Evolutionary conservation across 2,113 vertebrate species (phyloP).

Genomic region (Glaucomys volans): DNA sequence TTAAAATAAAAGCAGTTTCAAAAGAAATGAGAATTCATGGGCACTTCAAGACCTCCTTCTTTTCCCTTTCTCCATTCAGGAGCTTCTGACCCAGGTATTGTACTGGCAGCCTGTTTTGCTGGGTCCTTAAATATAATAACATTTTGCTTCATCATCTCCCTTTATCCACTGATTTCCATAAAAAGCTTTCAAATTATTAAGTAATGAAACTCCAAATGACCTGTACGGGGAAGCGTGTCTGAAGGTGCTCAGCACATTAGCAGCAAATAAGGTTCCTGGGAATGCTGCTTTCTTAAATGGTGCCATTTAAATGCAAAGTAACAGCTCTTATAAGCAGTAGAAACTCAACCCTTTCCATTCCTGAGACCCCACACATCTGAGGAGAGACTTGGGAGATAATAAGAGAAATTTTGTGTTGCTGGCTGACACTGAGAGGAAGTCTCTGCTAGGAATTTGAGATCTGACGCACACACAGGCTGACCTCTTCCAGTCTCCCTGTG

Average conservation of each 20-base stretch:
- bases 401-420: background rate
- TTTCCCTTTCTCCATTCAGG: background rate
- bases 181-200: conserved; percentile 80
- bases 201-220: conserved; percentile 69
- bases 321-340: conserved; percentile 6
- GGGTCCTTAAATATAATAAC: conserved; percentile 69
- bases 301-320: conserved; percentile 79
- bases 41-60: background rate
- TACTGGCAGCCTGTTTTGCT: conserved; percentile 1
- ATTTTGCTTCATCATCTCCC: conserved; percentile 57
- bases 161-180: conserved; percentile 73
- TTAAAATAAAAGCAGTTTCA: conserved; percentile 61
- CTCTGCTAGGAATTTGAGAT: background rate
- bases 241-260: conserved; percentile 57
- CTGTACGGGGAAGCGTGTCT: conserved; percentile 32
- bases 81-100: background rate
- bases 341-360: conserved; percentile 62
- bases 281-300: conserved; percentile 61
- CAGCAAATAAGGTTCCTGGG: conserved; percentile 53
- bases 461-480: background rate
- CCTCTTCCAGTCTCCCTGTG: background rate
- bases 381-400: background rate
- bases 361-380: background rate
- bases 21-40: conserved; percentile 47
- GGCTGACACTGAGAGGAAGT: background rate